These are phyloP conservation scores for Zaprionus lineosus DNA, from an alignment of 2,888 invertebrate genomes.

Conservation along the genomic window DNA sequence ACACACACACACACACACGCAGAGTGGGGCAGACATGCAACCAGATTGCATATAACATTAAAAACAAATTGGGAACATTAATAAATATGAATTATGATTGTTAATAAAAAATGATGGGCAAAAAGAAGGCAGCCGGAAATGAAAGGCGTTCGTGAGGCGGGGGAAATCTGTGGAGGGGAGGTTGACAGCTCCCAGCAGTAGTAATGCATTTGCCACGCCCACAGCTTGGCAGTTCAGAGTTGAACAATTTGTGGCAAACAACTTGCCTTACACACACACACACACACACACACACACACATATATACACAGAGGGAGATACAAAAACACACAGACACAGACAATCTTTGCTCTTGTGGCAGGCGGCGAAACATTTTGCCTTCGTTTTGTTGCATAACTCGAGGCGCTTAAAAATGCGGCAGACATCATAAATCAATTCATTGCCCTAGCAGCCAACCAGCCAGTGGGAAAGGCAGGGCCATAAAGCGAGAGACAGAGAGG, in stretches of 20 bases:
- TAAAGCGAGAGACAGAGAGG: slow-evolving; percentile 6
- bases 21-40: neutral
- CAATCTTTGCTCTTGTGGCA: slow-evolving; percentile 10
- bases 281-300: slow-evolving; percentile 11
- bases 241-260: neutral
- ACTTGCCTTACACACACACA: neutral
- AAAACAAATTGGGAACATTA: slow-evolving; percentile 71
- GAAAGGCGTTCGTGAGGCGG: no score
- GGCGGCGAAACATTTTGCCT: slow-evolving; percentile 33
- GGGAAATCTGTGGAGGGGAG: slow-evolving; percentile 8
- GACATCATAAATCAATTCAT: slow-evolving; percentile 74
- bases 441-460: slow-evolving; percentile 40
- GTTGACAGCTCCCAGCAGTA: slow-evolving; percentile 34
- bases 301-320: no score
- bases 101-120: slow-evolving; percentile 59
- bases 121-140: slow-evolving; percentile 17
- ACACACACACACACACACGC: neutral
- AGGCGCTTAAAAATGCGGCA: slow-evolving; percentile 58
- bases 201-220: slow-evolving; percentile 39
- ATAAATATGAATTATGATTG: slow-evolving; percentile 71
- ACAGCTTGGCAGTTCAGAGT: no score
- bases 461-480: no score
- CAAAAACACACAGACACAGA: slow-evolving; percentile 6
- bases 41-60: slow-evolving; percentile 45
- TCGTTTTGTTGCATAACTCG: slow-evolving; percentile 69